Percentiles rank a stretch among this genome's conserved stretches.
Evolutionary conservation across 2,113 vertebrate species (phyloP).

Genomic region (Bettongia penicillata): DNA sequence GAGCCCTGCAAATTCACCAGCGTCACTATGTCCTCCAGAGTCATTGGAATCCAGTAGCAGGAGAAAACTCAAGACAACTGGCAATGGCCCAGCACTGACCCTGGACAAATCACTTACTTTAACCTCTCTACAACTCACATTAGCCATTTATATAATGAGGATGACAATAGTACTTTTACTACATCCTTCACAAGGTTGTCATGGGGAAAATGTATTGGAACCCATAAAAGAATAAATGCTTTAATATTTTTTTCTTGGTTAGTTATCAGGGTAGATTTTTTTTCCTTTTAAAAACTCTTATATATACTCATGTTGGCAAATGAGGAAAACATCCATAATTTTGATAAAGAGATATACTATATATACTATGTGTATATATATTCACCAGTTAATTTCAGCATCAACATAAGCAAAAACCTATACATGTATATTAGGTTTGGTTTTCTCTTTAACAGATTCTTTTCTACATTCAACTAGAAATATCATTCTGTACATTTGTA

Average conservation of each 20-base stretch:
- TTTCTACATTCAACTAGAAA: constrained; percentile 53
- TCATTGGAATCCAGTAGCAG: background rate
- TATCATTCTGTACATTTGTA: constrained; percentile 42
- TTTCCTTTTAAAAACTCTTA: background rate
- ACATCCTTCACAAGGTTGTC: background rate
- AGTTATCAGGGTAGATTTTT: background rate
- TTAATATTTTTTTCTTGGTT: background rate
- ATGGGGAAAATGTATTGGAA: background rate
- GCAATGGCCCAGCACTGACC: background rate
- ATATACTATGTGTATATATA: too few relatives aligned
- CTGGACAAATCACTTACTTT: background rate
- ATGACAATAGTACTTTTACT: background rate
- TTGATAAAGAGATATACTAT: background rate
- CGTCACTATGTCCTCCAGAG: background rate
- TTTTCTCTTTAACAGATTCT: background rate
- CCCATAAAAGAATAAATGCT: background rate
- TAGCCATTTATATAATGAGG: background rate
- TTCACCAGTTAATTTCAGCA: background rate
- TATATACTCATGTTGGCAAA: background rate
- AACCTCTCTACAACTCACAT: background rate
- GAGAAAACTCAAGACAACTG: background rate
- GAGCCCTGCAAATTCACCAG: background rate
- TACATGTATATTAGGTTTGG: background rate
- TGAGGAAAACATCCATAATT: background rate
- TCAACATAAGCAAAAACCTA: background rate